phyloP scores from a whole-genome alignment of 2,797 vertebrate genomes.

The Otus scops region DNA sequence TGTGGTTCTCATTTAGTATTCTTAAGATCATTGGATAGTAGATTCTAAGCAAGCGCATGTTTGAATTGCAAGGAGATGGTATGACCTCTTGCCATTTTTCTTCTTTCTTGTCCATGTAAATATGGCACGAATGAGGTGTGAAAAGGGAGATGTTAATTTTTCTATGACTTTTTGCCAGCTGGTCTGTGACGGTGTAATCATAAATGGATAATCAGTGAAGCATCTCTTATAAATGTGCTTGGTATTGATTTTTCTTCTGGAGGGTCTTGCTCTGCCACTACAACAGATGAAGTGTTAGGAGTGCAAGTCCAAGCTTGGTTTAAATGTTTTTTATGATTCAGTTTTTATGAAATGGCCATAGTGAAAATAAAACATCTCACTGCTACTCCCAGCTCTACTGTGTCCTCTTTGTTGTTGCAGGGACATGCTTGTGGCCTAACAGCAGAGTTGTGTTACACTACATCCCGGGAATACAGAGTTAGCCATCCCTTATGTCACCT shows the following conservation, averaged over 20 bases:
- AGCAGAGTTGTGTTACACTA: not conserved
- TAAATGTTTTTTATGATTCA: not conserved
- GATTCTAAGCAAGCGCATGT: rapidly evolving
- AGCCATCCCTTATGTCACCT: not conserved
- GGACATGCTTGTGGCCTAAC: not conserved
- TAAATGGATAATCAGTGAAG: not conserved
- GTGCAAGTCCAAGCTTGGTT: not conserved
- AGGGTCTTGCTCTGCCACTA: not conserved
- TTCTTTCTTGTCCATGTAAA: not conserved
- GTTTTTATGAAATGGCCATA: not conserved
- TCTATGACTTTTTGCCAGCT: not conserved
- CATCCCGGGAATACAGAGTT: not conserved
- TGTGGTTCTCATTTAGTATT: not conserved
- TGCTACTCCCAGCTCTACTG: not conserved
- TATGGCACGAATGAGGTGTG: not conserved
- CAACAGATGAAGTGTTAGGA: not conserved
- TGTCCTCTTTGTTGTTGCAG: not conserved
- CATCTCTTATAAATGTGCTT: not conserved
- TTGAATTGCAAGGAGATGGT: not conserved
- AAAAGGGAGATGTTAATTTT: not conserved
- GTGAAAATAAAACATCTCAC: not conserved
- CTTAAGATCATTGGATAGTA: not conserved
- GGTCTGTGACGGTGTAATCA: not conserved
- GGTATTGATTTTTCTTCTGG: not conserved
- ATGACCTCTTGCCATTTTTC: not conserved